Evolutionary conservation across 2,113 vertebrate species (phyloP), one percentile per base, ranked within the genome.

Genomic region (Catharus fuscescens): DNA sequence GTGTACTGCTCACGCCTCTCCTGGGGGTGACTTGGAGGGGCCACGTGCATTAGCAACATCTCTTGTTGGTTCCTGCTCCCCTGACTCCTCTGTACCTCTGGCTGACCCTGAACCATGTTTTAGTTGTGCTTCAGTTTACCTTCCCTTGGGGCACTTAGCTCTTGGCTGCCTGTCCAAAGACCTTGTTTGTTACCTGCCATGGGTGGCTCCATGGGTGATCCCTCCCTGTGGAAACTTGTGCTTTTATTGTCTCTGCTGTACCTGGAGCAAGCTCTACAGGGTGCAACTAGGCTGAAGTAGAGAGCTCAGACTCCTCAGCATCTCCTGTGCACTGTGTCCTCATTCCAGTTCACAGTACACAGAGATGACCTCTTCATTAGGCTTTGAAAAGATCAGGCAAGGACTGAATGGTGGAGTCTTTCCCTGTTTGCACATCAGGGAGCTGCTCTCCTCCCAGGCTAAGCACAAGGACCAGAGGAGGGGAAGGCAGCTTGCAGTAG

Each of bases 21-120:
- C 31, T 72, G 12, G 7, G 32, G 8, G 23, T 45, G 3, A 1
- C 66, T 74, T 3, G 3, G 18, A 66, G 57, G 10, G 53, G 18
- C 29, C 29, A 36, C 1, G 6, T 2, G 1, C 1, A 0, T 9
- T 42, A n/a, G 12, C 10, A 31, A 2, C 20, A 9, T 29, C 19
- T 50, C 47, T 59, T 1, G 6, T 26, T 2, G 2, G 8, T 18
- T 69, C 21, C 45, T 69, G 59, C 34, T 86, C 31, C 42, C 14
- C 29, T 69, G 62, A 29, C 25, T 87, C 32, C 38, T 45, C 29
- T 81, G 56, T 36, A 36, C 34, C 34, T 36, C 34, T 36, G 78
- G n/a, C 34, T 76, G 40, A 42, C 12, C 19, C 40, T 3, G 0
- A 60, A 42, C 47, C 15, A 2, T 74, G 34, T 57, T 60, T 45